Evolutionary conservation across 1,140 invertebrate species (phyloP).

Genomic region (Caenorhabditis brenneri): DNA sequence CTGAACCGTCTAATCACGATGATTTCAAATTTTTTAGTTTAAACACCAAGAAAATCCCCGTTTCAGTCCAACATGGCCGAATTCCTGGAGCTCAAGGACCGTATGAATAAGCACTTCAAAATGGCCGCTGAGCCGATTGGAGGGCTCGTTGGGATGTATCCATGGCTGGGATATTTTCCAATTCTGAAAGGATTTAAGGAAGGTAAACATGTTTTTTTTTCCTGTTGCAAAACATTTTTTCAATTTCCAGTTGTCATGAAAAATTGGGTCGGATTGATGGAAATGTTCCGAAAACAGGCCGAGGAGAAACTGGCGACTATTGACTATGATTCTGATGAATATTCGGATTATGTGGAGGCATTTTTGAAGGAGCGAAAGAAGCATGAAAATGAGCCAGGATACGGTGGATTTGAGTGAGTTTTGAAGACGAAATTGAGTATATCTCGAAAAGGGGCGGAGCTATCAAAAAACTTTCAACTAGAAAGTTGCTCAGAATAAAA

Average conservation of each 20-base stretch:
- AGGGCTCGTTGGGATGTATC: constrained; percentile 10
- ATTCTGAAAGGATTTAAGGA: background rate
- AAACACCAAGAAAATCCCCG: too few relatives aligned
- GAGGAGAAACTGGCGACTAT: background rate
- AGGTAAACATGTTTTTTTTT: background rate
- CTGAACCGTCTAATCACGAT: too few relatives aligned
- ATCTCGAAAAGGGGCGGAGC: too few relatives aligned
- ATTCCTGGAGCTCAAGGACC: background rate
- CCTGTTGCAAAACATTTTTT: too few relatives aligned
- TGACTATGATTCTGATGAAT: constrained; percentile 34
- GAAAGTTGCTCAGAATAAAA: too few relatives aligned
- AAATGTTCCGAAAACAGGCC: constrained; percentile 20
- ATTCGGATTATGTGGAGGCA: constrained; percentile 17
- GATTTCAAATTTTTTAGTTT: background rate
- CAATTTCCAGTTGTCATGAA: background rate
- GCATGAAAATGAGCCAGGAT: background rate
- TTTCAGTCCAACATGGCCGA: constrained; percentile 2
- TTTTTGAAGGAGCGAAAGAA: constrained; percentile 30
- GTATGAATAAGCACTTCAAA: constrained; percentile 31
- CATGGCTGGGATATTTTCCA: background rate
- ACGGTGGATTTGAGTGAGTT: constrained; percentile 10
- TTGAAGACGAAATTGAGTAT: background rate
- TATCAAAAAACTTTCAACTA: too few relatives aligned
- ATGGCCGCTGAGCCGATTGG: constrained; percentile 6
- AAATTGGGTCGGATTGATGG: background rate